Base-by-base conservation (phyloP, 2,888 invertebrate species). In the Dynastes maya region DNA sequence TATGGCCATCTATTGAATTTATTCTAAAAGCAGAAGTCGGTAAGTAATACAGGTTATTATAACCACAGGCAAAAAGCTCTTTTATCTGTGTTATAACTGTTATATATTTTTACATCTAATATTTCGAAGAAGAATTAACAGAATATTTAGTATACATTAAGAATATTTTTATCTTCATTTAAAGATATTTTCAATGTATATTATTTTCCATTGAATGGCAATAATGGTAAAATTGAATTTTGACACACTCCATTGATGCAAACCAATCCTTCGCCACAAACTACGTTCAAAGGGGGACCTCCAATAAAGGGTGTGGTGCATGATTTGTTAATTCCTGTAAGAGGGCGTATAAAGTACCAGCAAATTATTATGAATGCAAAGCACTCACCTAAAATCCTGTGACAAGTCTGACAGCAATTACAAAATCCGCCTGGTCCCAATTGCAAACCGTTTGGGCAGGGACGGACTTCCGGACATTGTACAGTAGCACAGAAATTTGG, bases 371-470 rank as follows among this genome's bases (percentile, higher is more conserved):
- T 2, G 22, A 0, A 8, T 16, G n/a, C 4, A 22, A 16, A 58
- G 4, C 11, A 8, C 65, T 45, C 6, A 67, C 61, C 72, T 58
- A 72, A 37, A 16, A 58, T 32, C 55, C 32, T 72, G 29, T 55
- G 27, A 58, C 55, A 72, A n/a, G 13, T 53, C 11, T n/a, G 58
- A 55, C 51, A 64, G n/a, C 64, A 53, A 16, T 67, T 67, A 32
- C 51, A 67, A 22, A 67, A 22, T 37, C 65, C 65, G 22, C 65
- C 65, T 16, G 22, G n/a, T 37, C 11, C 2, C 22, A 67, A 16
- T n/a, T 16, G 6, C 16, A n/a, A 22, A 16, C 22, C 22, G 3
- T 16, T 0, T 16, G 49, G 11, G 45, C 65, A 67, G 5, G 65
- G 22, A 16, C 40, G 40, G 37, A 67, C 11, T 67, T 16, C 40